These are phyloP conservation scores for Centropus unirufus DNA, from an alignment of 2,113 vertebrate species.

Conservation along the genomic window DNA sequence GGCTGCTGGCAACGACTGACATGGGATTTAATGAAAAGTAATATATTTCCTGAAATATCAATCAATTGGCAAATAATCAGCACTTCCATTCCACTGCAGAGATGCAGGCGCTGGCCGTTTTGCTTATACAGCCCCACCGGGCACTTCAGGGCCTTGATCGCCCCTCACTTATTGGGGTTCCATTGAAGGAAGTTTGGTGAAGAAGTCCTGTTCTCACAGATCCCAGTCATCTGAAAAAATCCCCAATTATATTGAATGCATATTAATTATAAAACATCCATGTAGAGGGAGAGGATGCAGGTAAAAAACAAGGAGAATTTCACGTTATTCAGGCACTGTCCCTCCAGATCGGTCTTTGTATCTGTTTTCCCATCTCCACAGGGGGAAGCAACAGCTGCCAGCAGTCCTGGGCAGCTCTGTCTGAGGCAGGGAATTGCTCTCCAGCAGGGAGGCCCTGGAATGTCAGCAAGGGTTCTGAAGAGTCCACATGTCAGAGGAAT, in stretches of 20 bases:
- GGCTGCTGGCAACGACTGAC: neutral
- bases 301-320: neutral
- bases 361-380: neutral
- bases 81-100: neutral
- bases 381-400: neutral
- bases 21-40: neutral
- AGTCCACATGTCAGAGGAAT: neutral
- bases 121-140: neutral
- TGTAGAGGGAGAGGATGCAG: neutral
- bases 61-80: constrained; percentile 15
- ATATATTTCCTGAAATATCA: constrained; percentile 14
- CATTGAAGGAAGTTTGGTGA: constrained; percentile 40
- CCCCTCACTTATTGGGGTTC: neutral
- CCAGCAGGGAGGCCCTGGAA: neutral
- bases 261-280: constrained; percentile 36
- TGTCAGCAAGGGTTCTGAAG: neutral
- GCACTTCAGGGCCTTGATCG: neutral
- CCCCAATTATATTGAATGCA: neutral
- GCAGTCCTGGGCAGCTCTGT: neutral
- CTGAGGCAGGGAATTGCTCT: neutral
- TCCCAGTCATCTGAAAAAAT: constrained; percentile 50
- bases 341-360: neutral
- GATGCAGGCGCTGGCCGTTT: neutral
- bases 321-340: neutral
- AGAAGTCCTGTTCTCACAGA: constrained; percentile 63